These are phyloP conservation scores for Caenorhabditis sp. DNA, from an alignment of 2,888 invertebrate species.

Conservation along the genomic window DNA sequence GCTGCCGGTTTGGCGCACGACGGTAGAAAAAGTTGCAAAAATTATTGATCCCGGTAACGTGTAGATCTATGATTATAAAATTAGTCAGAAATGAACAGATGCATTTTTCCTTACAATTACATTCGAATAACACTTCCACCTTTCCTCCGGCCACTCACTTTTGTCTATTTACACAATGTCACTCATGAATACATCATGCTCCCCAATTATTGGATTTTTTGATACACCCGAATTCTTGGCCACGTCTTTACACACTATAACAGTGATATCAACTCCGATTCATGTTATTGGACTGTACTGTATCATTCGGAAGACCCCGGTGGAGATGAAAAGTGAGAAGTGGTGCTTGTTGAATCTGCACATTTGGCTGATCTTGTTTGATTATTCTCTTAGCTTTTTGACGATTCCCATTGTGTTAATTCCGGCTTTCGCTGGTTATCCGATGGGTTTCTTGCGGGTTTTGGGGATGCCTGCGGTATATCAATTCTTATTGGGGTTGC, in stretches of 20 bases:
- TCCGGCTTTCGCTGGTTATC: background rate
- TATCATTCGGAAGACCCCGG: background rate
- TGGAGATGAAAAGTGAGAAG: background rate
- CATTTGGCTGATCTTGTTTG: conserved; percentile 7
- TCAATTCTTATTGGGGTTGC: background rate
- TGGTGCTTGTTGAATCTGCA: conserved; percentile 6
- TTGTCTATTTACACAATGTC: too few relatives aligned
- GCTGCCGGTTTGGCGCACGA: too few relatives aligned
- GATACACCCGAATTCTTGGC: background rate
- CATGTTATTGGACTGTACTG: background rate
- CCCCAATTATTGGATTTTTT: too few relatives aligned
- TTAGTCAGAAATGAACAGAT: too few relatives aligned
- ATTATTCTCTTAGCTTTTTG: background rate
- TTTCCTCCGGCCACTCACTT: too few relatives aligned
- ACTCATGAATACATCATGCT: too few relatives aligned
- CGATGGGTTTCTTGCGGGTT: background rate
- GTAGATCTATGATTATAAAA: too few relatives aligned
- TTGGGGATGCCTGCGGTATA: background rate
- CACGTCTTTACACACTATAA: background rate
- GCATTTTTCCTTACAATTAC: too few relatives aligned
- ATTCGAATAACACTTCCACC: too few relatives aligned
- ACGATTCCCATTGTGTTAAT: background rate
- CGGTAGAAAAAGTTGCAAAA: too few relatives aligned
- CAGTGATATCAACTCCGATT: background rate
- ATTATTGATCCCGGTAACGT: too few relatives aligned